phyloP scores from a whole-genome alignment of 2,113 vertebrate genomes.

The Cervus canadensis region DNA sequence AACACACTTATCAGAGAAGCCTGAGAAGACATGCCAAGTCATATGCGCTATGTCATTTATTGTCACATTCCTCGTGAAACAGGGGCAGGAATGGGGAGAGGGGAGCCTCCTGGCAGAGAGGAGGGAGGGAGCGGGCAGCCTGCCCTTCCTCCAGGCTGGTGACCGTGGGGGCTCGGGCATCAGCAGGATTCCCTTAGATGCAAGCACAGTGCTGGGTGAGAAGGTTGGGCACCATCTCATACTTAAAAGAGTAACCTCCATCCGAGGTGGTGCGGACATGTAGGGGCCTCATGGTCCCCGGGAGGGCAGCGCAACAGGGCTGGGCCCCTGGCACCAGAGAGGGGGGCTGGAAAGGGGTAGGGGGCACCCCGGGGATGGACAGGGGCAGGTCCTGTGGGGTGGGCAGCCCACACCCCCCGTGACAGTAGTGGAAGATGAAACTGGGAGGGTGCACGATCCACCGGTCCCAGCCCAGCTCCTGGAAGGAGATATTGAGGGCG shows the following conservation, averaged over 20 bases:
- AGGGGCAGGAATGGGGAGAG: background rate
- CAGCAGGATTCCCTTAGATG: constrained; percentile 73
- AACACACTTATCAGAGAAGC: background rate
- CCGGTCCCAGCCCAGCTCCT: constrained; percentile 93
- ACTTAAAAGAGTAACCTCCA: constrained; percentile 92
- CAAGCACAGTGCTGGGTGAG: constrained; percentile 92
- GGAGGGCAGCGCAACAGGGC: constrained; percentile 91
- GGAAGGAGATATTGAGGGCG: constrained; percentile 90
- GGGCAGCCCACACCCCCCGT: constrained; percentile 85
- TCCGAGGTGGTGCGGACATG: constrained; percentile 92
- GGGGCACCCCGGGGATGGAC: constrained; percentile 28
- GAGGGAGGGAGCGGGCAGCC: background rate
- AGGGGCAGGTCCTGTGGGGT: background rate
- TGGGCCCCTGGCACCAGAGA: constrained; percentile 81
- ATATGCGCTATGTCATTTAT: constrained; percentile 60
- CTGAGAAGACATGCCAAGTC: background rate
- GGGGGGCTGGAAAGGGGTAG: constrained; percentile 75
- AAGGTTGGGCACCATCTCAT: constrained; percentile 92
- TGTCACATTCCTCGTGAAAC: background rate
- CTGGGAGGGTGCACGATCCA: constrained; percentile 93
- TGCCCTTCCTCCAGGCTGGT: background rate
- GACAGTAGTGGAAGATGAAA: constrained; percentile 93
- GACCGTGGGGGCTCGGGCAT: background rate
- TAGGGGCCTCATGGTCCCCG: constrained; percentile 89
- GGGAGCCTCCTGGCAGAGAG: background rate